These are phyloP conservation scores for Copsychus sechellarum DNA, from an alignment of 2,113 vertebrate species.

Conservation along the genomic window DNA sequence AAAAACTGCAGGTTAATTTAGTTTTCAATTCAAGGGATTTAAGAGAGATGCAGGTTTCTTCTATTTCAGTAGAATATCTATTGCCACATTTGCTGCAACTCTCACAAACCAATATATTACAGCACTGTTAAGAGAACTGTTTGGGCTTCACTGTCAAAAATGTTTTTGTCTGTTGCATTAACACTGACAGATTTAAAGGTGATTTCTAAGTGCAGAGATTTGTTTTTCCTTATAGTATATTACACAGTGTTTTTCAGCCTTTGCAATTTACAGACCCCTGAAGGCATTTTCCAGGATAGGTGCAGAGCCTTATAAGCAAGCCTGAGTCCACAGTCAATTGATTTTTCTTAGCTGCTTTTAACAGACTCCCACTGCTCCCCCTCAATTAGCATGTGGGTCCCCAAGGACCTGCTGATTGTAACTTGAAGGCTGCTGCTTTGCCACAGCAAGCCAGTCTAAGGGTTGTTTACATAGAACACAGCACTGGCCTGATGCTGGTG, in stretches of 20 bases:
- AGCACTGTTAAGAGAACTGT: background rate
- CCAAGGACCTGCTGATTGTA: background rate
- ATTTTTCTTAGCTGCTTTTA: conserved; percentile 1
- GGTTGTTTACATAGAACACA: background rate
- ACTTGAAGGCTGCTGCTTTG: background rate
- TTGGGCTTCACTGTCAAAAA: background rate
- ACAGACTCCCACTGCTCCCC: background rate
- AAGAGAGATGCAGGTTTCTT: background rate
- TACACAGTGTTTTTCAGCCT: background rate
- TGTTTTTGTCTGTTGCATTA: background rate
- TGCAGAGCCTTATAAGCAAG: background rate
- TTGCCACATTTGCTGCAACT: background rate
- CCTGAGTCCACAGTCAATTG: background rate
- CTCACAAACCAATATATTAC: background rate
- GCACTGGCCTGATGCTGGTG: background rate
- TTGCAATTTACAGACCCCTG: background rate
- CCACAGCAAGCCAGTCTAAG: background rate
- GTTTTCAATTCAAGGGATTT: background rate
- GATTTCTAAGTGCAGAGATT: background rate
- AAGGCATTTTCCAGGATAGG: background rate
- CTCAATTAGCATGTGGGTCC: background rate
- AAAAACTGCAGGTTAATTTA: background rate
- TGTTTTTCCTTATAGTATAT: conserved; percentile 9
- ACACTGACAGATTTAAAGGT: background rate
- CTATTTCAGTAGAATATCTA: background rate